These are phyloP conservation scores for Drosophila yooni DNA, from an alignment of 2,888 invertebrate species.

Conservation along the genomic window DNA sequence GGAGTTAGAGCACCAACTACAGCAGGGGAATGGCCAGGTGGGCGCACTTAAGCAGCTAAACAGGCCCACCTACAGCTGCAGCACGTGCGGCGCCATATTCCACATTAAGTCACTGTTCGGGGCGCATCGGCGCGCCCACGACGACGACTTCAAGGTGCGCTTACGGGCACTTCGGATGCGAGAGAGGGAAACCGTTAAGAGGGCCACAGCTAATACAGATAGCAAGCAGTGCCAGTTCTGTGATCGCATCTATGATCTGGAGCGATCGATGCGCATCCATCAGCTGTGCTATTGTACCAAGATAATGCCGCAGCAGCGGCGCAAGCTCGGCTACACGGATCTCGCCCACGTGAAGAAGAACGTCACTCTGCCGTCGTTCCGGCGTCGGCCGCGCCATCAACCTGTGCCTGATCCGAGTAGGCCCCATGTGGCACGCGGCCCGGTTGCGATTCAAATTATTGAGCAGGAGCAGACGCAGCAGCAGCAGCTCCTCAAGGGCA, in stretches of 20 bases:
- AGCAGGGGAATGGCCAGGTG: conserved; percentile 7
- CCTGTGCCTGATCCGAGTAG: conserved; percentile 40
- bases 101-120: conserved; percentile 64
- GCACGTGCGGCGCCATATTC: conserved; percentile 59
- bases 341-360: conserved; percentile 71
- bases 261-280: conserved; percentile 70
- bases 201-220: background rate
- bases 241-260: conserved; percentile 64
- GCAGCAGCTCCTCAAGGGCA: conserved; percentile 41
- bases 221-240: conserved; percentile 60
- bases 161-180: conserved; percentile 24
- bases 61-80: conserved; percentile 51
- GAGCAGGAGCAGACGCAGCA: conserved; percentile 47
- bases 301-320: conserved; percentile 67
- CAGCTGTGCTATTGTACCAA: conserved; percentile 67
- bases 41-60: conserved; percentile 19
- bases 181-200: conserved; percentile 10
- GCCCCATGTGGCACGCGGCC: conserved; percentile 50
- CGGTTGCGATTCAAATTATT: conserved; percentile 48
- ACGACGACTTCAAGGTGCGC: conserved; percentile 61
- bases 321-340: conserved; percentile 65
- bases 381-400: conserved; percentile 17
- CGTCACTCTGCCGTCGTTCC: conserved; percentile 63
- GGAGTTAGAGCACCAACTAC: conserved; percentile 23
- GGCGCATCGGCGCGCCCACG: conserved; percentile 63